Conservation (phyloP, 2,113 vertebrate genomes). For the Mobula hypostoma region DNA sequence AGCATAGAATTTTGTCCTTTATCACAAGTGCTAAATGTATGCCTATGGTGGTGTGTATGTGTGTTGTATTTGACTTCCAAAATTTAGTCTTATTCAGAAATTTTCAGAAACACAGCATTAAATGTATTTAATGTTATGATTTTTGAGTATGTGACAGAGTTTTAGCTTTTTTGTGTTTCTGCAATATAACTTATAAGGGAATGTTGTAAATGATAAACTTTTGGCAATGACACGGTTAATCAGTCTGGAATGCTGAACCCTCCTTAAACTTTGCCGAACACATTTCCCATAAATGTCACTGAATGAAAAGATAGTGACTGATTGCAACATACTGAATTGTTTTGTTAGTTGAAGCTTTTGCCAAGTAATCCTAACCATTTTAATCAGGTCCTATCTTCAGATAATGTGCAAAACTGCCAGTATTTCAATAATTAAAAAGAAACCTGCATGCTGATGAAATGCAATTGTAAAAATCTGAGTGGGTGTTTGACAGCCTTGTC, state of each 20-base stretch:
- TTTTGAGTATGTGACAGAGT: neutral
- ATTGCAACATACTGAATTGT: slow-evolving; percentile 6
- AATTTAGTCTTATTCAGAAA: no score
- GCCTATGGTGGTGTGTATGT: no score
- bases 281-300: slow-evolving; percentile 37
- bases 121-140: neutral
- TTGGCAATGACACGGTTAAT: slow-evolving; percentile 18
- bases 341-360: slow-evolving; percentile 22
- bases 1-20: no score
- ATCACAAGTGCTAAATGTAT: no score
- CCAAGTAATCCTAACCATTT: slow-evolving; percentile 11
- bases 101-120: no score
- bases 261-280: slow-evolving; percentile 23
- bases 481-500: slow-evolving; percentile 11
- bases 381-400: neutral
- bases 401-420: neutral
- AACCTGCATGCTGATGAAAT: neutral
- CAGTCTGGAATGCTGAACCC: slow-evolving; percentile 28
- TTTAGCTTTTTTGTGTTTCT: neutral
- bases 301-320: slow-evolving; percentile 29
- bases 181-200: neutral
- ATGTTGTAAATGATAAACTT: neutral
- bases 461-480: slow-evolving; percentile 12
- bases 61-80: no score
- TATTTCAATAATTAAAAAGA: neutral